Evolutionary conservation across 37 sponge, comb jelly and placozoan genomes (phyloP), one percentile per base, ranked within the genome.

Genomic region (Tethya wilhelma): DNA sequence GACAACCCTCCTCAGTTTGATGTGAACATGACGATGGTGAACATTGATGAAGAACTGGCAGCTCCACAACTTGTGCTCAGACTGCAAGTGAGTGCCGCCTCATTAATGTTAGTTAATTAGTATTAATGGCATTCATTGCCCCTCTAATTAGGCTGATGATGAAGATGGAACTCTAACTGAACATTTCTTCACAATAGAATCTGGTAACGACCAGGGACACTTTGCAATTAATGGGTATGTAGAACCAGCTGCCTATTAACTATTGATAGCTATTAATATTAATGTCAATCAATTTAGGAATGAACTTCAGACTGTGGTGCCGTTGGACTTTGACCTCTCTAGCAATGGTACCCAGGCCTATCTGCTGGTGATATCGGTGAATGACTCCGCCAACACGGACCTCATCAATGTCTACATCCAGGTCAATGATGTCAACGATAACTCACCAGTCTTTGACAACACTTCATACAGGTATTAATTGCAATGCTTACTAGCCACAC

Each of bases 361-460:
- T 38, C 31, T 30, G 2, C 73, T 89, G 64, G 49, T 46, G 23
- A 43, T 82, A 31, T 22, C 45, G 4, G 72, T 56, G 25, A 84
- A 84, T 56, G 76, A 84, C 59, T 58, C 76, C 1, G 41, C 26
- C 0, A 53, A 58, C 66, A 43, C 40, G n/a, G 69, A 55, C 37
- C 9, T 55, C 38, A 17, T 81, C 0, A 62, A 31, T 14, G 20
- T 89, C 39, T 46, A 71, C 29, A 38, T 89, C 0, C 26, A 41
- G 34, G 55, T 90, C 1, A 1, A 71, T 19, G 86, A 90, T 33
- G 36, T 85, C 23, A 90, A 90, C 55, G 86, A 90, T 59, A 85
- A 81, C 73, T 17, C 30, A 0, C 91, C 91, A 33, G 65, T 75
- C 30, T 90, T 90, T 76, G 44, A 44, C 0, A 60, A 65, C 38